These are phyloP conservation scores for Girardinichthys multiradiatus DNA, from an alignment of 2,113 vertebrate species.

Conservation along the genomic window DNA sequence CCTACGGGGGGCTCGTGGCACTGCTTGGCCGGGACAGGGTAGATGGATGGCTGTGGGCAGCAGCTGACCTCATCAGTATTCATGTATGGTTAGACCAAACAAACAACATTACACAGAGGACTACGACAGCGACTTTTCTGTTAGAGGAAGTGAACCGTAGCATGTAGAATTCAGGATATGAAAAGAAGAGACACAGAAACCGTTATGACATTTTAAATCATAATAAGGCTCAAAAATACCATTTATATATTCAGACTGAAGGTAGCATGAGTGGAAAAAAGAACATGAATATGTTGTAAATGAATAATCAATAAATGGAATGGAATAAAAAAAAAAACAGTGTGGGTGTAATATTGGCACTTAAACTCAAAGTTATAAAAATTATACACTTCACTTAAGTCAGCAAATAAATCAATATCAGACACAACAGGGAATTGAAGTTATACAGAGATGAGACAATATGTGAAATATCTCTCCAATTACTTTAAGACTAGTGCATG, in stretches of 20 bases:
- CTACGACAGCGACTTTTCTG: constrained; percentile 39
- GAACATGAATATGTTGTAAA: not conserved
- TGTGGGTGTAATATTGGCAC: not conserved
- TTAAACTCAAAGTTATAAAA: not conserved
- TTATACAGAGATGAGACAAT: constrained; percentile 2
- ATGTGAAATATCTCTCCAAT: constrained; percentile 27
- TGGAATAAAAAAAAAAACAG: not conserved
- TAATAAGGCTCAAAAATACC: not conserved
- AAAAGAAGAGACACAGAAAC: not conserved
- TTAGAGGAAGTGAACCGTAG: not conserved
- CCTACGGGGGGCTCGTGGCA: not conserved
- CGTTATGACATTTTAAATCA: not conserved
- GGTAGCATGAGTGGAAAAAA: not conserved
- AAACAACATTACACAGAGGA: constrained; percentile 43
- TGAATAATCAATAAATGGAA: no score
- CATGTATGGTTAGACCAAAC: constrained; percentile 24
- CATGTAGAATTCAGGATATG: not conserved
- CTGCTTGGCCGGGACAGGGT: constrained; percentile 15
- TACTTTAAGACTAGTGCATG: constrained; percentile 41
- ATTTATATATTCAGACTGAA: not conserved
- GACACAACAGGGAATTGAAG: constrained; percentile 7
- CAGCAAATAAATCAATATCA: constrained; percentile 13
- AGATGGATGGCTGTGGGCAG: constrained; percentile 28
- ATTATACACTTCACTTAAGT: not conserved
- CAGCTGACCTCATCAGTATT: constrained; percentile 65